These are phyloP conservation scores for Potamarius usumacintae DNA, from an alignment of 2,113 vertebrate genomes.

Conservation along the genomic window DNA sequence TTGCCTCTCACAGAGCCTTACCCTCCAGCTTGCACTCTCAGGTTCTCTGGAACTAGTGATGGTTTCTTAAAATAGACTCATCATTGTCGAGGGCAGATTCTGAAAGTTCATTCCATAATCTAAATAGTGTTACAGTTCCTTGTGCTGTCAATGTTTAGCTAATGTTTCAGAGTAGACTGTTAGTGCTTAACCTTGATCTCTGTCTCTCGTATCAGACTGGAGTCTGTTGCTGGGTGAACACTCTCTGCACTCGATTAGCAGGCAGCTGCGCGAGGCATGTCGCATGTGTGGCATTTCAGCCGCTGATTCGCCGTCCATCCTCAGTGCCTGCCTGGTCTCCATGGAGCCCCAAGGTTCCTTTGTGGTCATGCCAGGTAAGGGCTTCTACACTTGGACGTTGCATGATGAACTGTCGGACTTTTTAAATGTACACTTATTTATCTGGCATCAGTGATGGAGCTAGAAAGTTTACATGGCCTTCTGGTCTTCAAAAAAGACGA, in stretches of 20 bases:
- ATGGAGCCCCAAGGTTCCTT: conserved; percentile 98
- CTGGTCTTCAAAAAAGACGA: neutral
- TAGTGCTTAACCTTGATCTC: conserved; percentile 33
- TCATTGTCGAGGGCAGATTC: no score
- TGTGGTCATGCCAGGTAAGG: conserved; percentile 92
- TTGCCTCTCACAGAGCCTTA: neutral
- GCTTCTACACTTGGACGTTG: neutral
- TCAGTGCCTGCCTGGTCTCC: conserved; percentile 96
- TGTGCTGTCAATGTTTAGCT: neutral
- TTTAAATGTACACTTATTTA: neutral
- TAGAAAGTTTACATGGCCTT: neutral
- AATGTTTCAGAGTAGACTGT: neutral
- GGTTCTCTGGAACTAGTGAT: neutral
- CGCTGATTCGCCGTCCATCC: conserved; percentile 89
- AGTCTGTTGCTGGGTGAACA: conserved; percentile 93
- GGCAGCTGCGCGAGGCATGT: conserved; percentile 91
- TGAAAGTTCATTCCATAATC: neutral
- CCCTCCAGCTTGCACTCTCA: neutral
- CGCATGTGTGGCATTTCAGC: conserved; percentile 93
- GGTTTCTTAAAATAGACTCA: neutral
- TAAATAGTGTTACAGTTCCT: neutral
- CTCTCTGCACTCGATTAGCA: conserved; percentile 92
- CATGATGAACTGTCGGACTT: neutral
- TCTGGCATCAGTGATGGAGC: neutral
- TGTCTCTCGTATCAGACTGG: conserved; percentile 79